These are phyloP conservation scores for Trileptium ribeirensis DNA, from an alignment of 2,888 invertebrate species.

Conservation along the genomic window DNA sequence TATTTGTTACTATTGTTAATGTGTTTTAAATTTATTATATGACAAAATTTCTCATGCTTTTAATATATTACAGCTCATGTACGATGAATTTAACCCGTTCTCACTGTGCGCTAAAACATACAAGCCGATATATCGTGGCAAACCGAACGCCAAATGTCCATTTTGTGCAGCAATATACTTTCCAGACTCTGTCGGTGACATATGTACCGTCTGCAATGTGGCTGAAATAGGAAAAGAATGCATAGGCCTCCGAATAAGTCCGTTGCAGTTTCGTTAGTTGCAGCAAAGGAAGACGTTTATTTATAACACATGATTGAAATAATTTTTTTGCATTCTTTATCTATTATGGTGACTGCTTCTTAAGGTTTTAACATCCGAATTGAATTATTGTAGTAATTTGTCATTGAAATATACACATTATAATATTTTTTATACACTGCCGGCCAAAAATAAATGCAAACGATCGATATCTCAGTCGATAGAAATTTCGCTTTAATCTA, in stretches of 20 bases:
- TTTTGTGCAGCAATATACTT: conserved; percentile 79
- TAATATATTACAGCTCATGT: conserved; percentile 73
- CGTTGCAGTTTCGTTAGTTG: conserved; percentile 57
- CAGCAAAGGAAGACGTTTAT: too few relatives aligned
- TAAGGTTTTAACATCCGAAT: too few relatives aligned
- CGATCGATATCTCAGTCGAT: too few relatives aligned
- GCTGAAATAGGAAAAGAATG: conserved; percentile 85
- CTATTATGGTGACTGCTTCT: too few relatives aligned
- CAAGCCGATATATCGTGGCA: conserved; percentile 86
- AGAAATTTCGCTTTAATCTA: too few relatives aligned
- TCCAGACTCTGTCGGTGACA: conserved; percentile 73
- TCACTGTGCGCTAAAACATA: conserved; percentile 82
- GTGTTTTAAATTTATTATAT: conserved; percentile 44
- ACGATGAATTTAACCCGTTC: conserved; percentile 98
- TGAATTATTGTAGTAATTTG: too few relatives aligned
- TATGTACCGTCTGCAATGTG: conserved; percentile 65
- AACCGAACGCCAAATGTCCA: conserved; percentile 83
- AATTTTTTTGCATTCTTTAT: too few relatives aligned
- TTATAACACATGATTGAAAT: too few relatives aligned
- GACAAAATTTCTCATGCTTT: conserved; percentile 54
- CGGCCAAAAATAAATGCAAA: too few relatives aligned
- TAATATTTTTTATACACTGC: too few relatives aligned
- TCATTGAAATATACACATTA: too few relatives aligned
- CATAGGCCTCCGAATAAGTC: conserved; percentile 76
- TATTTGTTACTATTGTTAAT: too few relatives aligned